Evolutionary conservation across 2,113 vertebrate species (phyloP).

Genomic region (Istiophorus platypterus): DNA sequence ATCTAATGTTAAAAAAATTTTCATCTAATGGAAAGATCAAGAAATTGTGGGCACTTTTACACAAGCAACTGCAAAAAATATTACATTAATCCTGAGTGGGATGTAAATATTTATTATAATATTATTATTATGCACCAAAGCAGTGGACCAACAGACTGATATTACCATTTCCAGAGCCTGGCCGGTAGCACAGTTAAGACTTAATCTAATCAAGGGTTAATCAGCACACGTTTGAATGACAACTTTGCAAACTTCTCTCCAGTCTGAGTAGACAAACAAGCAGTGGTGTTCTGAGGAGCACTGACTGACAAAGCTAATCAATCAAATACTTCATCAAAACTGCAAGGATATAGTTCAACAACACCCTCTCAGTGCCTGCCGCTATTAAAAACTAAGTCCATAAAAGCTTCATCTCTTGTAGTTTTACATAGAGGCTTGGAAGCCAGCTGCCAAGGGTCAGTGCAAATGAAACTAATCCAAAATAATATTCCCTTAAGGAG

Average conservation of each 20-base stretch:
- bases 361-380: not conserved
- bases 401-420: not conserved
- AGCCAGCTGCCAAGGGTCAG: not conserved
- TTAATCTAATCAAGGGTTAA: not conserved
- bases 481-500: not conserved
- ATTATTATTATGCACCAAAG: too few relatives aligned
- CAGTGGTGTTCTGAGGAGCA: too few relatives aligned
- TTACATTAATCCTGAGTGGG: not conserved
- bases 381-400: not conserved
- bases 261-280: slow-evolving; percentile 9
- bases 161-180: too few relatives aligned
- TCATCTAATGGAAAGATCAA: not conserved
- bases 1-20: not conserved
- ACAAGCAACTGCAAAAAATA: not conserved
- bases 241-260: not conserved
- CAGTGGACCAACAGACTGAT: too few relatives aligned
- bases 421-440: not conserved
- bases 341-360: not conserved
- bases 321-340: not conserved
- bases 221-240: not conserved
- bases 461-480: not conserved
- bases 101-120: too few relatives aligned
- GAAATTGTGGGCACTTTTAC: not conserved
- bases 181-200: not conserved
- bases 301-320: not conserved